Conservation (phyloP, 2,888 invertebrate species). For the Idaea aversata region DNA sequence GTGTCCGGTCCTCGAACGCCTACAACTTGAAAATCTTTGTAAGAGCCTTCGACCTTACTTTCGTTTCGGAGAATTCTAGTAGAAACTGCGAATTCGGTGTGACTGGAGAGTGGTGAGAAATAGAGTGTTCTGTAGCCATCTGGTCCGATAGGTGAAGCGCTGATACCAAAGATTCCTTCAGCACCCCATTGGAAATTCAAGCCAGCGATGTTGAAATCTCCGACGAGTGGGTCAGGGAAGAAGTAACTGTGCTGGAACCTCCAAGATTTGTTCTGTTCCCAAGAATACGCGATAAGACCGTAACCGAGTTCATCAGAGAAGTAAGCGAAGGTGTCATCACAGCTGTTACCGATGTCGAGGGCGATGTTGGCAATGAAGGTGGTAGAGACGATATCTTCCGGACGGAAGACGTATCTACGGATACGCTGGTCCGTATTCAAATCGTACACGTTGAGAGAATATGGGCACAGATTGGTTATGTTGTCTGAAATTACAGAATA, state of each 20-base stretch:
- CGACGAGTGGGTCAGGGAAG: slow-evolving; percentile 89
- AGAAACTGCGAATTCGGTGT: slow-evolving; percentile 89
- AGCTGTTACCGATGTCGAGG: slow-evolving; percentile 87
- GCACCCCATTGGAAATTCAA: slow-evolving; percentile 92
- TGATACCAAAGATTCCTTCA: slow-evolving; percentile 90
- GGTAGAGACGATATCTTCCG: slow-evolving; percentile 86
- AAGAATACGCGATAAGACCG: slow-evolving; percentile 89
- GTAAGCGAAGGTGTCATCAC: slow-evolving; percentile 89
- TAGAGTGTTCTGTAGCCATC: slow-evolving; percentile 87
- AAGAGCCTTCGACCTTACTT: slow-evolving; percentile 83
- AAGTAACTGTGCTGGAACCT: slow-evolving; percentile 89
- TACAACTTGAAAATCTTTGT: slow-evolving; percentile 84
- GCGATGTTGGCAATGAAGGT: slow-evolving; percentile 93
- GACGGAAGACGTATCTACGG: slow-evolving; percentile 83
- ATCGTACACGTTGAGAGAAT: slow-evolving; percentile 88
- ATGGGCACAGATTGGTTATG: slow-evolving; percentile 87
- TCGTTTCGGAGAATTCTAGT: slow-evolving; percentile 86
- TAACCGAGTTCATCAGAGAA: slow-evolving; percentile 91
- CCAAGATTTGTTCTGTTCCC: slow-evolving; percentile 88
- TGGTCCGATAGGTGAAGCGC: slow-evolving; percentile 82
- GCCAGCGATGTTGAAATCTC: slow-evolving; percentile 89
- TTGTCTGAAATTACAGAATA: slow-evolving; percentile 54
- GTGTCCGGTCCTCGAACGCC: slow-evolving; percentile 84
- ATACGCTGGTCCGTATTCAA: slow-evolving; percentile 86
- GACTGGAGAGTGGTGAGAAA: slow-evolving; percentile 89